These are phyloP conservation scores for Aleiodes alternator DNA, from an alignment of 2,888 invertebrate genomes.

Conservation along the genomic window DNA sequence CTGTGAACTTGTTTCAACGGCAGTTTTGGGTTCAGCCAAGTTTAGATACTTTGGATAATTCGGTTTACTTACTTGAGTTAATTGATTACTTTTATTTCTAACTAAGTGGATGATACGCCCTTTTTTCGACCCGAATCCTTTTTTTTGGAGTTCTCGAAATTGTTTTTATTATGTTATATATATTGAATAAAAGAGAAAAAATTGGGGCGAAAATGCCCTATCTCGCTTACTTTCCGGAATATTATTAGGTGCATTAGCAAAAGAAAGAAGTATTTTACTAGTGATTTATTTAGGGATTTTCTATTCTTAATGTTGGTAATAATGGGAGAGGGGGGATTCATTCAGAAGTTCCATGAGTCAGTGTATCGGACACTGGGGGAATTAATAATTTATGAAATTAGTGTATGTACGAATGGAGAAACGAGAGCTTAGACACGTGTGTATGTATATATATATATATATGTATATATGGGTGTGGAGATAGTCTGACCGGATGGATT, in stretches of 20 bases:
- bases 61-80: neutral
- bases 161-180: too few species aligned
- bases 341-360: constrained; percentile 48
- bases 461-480: too few species aligned
- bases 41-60: neutral
- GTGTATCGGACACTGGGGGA: constrained; percentile 40
- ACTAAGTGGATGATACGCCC: too few species aligned
- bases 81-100: constrained; percentile 1
- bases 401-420: constrained; percentile 44
- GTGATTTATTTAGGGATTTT: too few species aligned
- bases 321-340: constrained; percentile 42
- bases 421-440: constrained; percentile 40
- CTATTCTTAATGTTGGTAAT: constrained; percentile 11
- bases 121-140: too few species aligned
- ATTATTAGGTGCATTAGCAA: too few species aligned
- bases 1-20: constrained; percentile 26
- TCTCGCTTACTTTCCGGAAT: too few species aligned
- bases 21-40: neutral
- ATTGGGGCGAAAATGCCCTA: too few species aligned
- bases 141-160: too few species aligned
- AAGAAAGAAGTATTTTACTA: too few species aligned
- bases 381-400: constrained; percentile 60
- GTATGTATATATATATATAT: neutral
- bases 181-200: too few species aligned
- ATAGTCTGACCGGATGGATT: constrained; percentile 38